Conservation (phyloP, 2,888 invertebrate species). For the Gymnoscelis rufifasciata region DNA sequence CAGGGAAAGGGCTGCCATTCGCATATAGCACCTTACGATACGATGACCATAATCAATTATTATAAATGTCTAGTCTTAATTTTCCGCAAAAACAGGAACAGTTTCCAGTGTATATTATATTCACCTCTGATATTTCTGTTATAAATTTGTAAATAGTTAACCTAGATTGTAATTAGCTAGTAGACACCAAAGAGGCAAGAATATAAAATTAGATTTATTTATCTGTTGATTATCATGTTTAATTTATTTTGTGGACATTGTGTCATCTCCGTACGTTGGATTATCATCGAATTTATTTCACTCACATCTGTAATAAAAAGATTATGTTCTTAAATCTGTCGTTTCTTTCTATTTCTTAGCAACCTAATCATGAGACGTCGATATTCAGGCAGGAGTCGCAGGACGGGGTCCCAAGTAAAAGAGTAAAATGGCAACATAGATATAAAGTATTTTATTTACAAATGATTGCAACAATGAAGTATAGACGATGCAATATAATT, state of each 20-base stretch:
- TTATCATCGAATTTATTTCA: constrained; percentile 56
- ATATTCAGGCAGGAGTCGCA: no score
- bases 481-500: constrained; percentile 78
- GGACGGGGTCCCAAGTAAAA: constrained; percentile 16
- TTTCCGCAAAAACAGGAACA: constrained; percentile 12
- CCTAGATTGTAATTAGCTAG: constrained; percentile 63
- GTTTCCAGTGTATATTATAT: constrained; percentile 24
- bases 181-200: constrained; percentile 76
- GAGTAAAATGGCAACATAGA: constrained; percentile 38
- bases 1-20: no score
- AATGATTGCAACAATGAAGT: constrained; percentile 80
- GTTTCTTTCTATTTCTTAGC: constrained; percentile 27
- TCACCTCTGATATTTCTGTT: constrained; percentile 30
- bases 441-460: constrained; percentile 81
- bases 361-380: no score
- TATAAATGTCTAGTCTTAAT: constrained; percentile 27
- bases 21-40: not conserved
- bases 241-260: constrained; percentile 57
- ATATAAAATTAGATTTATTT: constrained; percentile 62
- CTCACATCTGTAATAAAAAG: constrained; percentile 57
- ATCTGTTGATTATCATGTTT: constrained; percentile 74
- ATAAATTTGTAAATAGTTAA: constrained; percentile 38
- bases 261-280: constrained; percentile 39
- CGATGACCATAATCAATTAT: constrained; percentile 10
- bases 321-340: constrained; percentile 46